Percentiles rank a stretch among this genome's conserved stretches.
phyloP scores from a whole-genome alignment of 2,888 invertebrate genomes.

The Acrocyrtus sp. region DNA sequence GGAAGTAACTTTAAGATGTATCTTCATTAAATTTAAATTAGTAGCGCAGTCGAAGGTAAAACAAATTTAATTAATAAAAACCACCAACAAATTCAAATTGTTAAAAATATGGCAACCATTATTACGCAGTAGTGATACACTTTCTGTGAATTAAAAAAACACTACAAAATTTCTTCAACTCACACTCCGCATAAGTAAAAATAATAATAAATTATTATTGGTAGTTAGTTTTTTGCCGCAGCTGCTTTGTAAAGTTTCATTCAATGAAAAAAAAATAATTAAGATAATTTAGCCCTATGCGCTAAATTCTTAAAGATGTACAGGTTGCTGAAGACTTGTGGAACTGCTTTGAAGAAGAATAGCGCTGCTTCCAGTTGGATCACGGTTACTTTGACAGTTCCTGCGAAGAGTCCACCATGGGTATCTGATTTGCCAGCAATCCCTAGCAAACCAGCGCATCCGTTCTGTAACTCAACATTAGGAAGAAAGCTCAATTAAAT shows the following conservation, averaged over 20 bases:
- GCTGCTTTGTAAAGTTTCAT: too few species aligned
- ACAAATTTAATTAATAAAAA: too few species aligned
- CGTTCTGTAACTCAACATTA: slow-evolving; percentile 43
- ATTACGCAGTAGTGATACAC: not conserved
- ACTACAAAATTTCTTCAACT: not conserved
- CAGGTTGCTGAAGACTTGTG: slow-evolving; percentile 24
- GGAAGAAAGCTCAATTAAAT: slow-evolving; percentile 12
- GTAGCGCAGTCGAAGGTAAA: too few species aligned
- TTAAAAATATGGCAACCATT: not conserved
- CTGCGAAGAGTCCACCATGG: slow-evolving; percentile 58
- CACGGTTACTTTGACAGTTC: not conserved
- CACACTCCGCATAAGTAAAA: not conserved
- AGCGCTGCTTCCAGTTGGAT: slow-evolving; percentile 17
- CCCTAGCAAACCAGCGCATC: slow-evolving; percentile 62
- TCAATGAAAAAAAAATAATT: not conserved
- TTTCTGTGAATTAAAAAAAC: not conserved
- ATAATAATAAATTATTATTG: not conserved
- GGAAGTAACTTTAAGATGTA: too few species aligned
- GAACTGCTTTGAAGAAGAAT: slow-evolving; percentile 19
- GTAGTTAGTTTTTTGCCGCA: not conserved
- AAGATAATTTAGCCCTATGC: not conserved
- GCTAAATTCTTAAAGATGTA: slow-evolving; percentile 34
- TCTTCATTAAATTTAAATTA: too few species aligned
- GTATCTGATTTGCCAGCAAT: slow-evolving; percentile 64
- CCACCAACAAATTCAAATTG: too few species aligned